phyloP scores from a whole-genome alignment of 2,797 vertebrate species.

The Pteropus rufus region DNA sequence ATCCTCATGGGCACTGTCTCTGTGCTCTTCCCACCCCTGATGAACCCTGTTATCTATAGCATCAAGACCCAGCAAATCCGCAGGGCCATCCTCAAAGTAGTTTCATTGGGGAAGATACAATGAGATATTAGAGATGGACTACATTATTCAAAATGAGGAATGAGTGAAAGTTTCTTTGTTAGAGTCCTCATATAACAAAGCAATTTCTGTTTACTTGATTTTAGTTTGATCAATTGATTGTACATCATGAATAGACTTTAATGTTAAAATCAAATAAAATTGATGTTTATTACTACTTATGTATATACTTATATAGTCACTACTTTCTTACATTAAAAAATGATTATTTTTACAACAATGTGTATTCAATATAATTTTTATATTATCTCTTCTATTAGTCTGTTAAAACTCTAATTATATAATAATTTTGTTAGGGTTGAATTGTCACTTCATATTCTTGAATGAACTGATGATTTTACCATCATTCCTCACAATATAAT shows the following conservation, averaged over 20 bases:
- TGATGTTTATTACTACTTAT: neutral
- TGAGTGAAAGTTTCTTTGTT: neutral
- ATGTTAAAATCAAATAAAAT: neutral
- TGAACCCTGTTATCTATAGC: slow-evolving; percentile 50
- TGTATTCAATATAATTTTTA: neutral
- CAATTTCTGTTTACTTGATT: neutral
- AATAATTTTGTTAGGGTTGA: neutral
- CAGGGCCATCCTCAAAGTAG: slow-evolving; percentile 45
- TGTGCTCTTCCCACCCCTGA: slow-evolving; percentile 41
- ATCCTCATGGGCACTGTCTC: slow-evolving; percentile 49
- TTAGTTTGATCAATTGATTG: neutral
- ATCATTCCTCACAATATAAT: neutral
- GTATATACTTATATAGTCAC: neutral
- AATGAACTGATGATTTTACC: neutral
- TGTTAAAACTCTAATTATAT: neutral
- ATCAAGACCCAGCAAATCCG: slow-evolving; percentile 63
- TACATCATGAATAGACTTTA: neutral
- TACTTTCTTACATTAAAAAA: neutral
- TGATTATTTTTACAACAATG: neutral
- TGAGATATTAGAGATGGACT: neutral
- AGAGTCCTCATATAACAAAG: neutral
- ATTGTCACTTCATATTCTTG: neutral
- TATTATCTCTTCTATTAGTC: neutral
- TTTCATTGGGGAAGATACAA: neutral
- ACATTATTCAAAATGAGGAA: neutral